Evolutionary conservation across 1,140 invertebrate species (phyloP).

Genomic region (Drosophila nigromelanica): DNA sequence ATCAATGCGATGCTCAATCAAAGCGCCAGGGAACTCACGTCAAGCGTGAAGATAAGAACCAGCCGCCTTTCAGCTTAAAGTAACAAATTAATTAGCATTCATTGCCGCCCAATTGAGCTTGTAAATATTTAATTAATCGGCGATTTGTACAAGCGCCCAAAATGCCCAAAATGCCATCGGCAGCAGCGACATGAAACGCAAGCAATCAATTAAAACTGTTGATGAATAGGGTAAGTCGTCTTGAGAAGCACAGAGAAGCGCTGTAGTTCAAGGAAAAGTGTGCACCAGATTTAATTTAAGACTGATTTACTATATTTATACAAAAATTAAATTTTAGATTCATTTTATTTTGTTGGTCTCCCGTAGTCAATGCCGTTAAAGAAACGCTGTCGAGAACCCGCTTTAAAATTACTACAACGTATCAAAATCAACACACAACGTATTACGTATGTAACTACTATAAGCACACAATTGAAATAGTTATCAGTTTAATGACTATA

Average conservation of each 20-base stretch:
- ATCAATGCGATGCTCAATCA: constrained; percentile 55
- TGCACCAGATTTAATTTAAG: too few species aligned
- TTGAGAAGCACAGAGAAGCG: background rate
- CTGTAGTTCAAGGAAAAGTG: background rate
- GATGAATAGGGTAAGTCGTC: constrained; percentile 48
- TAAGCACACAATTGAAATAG: too few species aligned
- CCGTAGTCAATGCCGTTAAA: too few species aligned
- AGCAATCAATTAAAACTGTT: constrained; percentile 63
- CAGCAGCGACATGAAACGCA: constrained; percentile 22
- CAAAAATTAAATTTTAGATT: too few species aligned
- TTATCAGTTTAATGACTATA: too few species aligned
- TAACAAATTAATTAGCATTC: constrained; percentile 75
- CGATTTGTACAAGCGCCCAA: constrained; percentile 47
- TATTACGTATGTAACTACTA: too few species aligned
- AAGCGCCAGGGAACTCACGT: constrained; percentile 18
- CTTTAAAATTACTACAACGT: background rate
- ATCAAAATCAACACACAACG: background rate
- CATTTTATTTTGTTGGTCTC: too few species aligned
- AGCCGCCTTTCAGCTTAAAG: constrained; percentile 45
- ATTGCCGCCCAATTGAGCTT: constrained; percentile 75
- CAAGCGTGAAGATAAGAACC: constrained; percentile 69
- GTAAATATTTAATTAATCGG: constrained; percentile 80
- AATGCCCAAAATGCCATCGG: constrained; percentile 18
- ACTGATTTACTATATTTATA: too few species aligned
- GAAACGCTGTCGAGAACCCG: too few species aligned